phyloP scores from a whole-genome alignment of 2,797 vertebrate genomes.

The Catostomus latipinnis region DNA sequence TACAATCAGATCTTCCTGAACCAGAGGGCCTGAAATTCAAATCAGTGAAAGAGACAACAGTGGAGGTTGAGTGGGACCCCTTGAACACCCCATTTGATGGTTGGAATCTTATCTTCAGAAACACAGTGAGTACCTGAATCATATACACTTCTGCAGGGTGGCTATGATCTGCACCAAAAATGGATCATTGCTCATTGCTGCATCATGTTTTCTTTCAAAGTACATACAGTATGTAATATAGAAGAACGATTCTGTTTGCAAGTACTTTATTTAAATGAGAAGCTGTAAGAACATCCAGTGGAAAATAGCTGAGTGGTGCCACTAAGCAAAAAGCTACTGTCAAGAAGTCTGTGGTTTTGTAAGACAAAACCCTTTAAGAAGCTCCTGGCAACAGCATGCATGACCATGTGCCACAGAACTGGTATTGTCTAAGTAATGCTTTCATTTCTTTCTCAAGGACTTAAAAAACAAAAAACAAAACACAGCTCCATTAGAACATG shows the following conservation, averaged over 20 bases:
- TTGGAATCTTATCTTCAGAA: slow-evolving; percentile 96
- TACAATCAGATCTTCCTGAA: slow-evolving; percentile 88
- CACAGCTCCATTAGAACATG: slow-evolving; percentile 58
- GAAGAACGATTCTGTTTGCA: slow-evolving; percentile 48
- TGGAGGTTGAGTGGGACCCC: slow-evolving; percentile 97
- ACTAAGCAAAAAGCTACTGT: slow-evolving; percentile 59
- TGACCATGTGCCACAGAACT: slow-evolving; percentile 55
- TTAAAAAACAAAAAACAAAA: slow-evolving; percentile 51
- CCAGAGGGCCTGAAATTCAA: slow-evolving; percentile 97
- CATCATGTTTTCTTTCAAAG: slow-evolving; percentile 50
- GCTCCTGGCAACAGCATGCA: slow-evolving; percentile 59
- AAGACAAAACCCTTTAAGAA: slow-evolving; percentile 56
- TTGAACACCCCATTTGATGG: slow-evolving; percentile 91
- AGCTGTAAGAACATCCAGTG: slow-evolving; percentile 55
- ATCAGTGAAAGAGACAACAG: slow-evolving; percentile 90
- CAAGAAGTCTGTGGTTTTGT: slow-evolving; percentile 60
- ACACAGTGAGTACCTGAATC: slow-evolving; percentile 81
- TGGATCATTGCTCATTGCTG: slow-evolving; percentile 45
- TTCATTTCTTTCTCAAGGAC: slow-evolving; percentile 62
- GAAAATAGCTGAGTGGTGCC: slow-evolving; percentile 63
- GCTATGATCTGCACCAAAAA: slow-evolving; percentile 41
- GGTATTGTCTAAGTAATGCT: slow-evolving; percentile 52
- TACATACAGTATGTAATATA: slow-evolving; percentile 38
- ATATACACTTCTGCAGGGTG: slow-evolving; percentile 4
- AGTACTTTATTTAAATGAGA: slow-evolving; percentile 53